Base-by-base conservation (phyloP, 2,113 vertebrate species). In the Pangasianodon hypophthalmus region DNA sequence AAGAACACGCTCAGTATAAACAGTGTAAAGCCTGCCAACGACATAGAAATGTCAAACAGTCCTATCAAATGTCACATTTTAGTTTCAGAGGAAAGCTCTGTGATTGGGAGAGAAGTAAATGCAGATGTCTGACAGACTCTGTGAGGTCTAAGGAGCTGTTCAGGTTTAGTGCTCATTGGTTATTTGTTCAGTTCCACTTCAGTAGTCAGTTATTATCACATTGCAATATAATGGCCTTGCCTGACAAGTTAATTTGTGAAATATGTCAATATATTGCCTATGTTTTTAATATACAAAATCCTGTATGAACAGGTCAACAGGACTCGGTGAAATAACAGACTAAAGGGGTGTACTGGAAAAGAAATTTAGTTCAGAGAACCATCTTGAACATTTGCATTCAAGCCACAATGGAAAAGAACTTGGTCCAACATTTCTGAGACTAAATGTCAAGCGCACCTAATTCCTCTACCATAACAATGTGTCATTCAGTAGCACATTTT, bases 1-100 rank as follows among this genome's bases (percentile, higher is more conserved):
- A 94, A 93, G 86, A 88, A 90, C 64, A 82, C 84, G 86, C 64
- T 91, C 64, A 58, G 54, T 88, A 88, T 91, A 89, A 93, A 94
- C 83, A 89, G 54, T 29, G 71, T 75, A 89, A 84, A 94, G 90
- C 91, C 87, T 92, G 92, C 91, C 89, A 92, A 92, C 90, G 83
- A 89, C 88, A 83, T 60, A 60, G 69, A 87, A 91, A 91, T 60
- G 79, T 92, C 88, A 89, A 91, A 89, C 82, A 88, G 83, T 46
- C 71, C 44, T 83, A 71, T 92, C 87, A 71, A 64, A 80, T 91
- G 71, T 88, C 88, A 88, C 64, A 62, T 88, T 79, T 88, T 62
- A 60, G 64, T 90, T 87, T 88, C 81, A 73, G 84, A 58, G 85
- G 21, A 88, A 83, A 54, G 83, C 73, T 41, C 52, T 46, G 64